Evolutionary conservation across 2,888 invertebrate species (phyloP).

Genomic region (Toxonevra muliebris): DNA sequence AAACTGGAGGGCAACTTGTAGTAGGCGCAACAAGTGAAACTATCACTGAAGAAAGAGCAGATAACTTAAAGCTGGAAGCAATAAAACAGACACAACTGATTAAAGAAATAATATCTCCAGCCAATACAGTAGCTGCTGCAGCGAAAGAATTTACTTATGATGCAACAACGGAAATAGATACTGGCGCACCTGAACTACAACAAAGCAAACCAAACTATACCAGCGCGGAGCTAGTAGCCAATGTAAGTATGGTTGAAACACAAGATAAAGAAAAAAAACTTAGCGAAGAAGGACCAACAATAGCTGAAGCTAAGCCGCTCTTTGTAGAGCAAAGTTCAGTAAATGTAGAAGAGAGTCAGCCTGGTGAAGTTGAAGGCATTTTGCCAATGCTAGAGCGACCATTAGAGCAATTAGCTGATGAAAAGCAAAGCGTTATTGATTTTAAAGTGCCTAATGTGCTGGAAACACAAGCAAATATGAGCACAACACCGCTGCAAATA

Average conservation of each 20-base stretch:
- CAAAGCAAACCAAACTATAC: conserved; percentile 68
- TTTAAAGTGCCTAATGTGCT: conserved; percentile 63
- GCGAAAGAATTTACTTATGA: conserved; percentile 71
- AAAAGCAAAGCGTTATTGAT: conserved; percentile 57
- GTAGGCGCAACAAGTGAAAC: conserved; percentile 44
- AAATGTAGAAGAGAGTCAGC: conserved; percentile 71
- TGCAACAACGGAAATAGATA: conserved; percentile 55
- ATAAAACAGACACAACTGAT: conserved; percentile 64
- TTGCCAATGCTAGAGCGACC: conserved; percentile 61
- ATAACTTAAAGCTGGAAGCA: conserved; percentile 64
- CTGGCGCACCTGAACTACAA: conserved; percentile 49
- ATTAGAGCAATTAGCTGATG: conserved; percentile 49
- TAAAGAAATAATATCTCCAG: conserved; percentile 70
- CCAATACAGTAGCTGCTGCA: conserved; percentile 68
- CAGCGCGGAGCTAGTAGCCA: conserved; percentile 68
- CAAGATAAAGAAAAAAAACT: conserved; percentile 72
- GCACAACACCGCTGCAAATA: conserved; percentile 55
- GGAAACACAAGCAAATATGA: conserved; percentile 66
- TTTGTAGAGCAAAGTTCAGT: conserved; percentile 69
- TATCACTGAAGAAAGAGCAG: conserved; percentile 70
- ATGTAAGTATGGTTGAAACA: conserved; percentile 69
- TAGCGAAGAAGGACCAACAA: conserved; percentile 28
- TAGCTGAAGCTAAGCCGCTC: conserved; percentile 39
- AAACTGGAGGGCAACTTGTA: conserved; percentile 33
- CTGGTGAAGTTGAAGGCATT: conserved; percentile 73